phyloP scores from a whole-genome alignment of 2,888 invertebrate species.

The Noctua janthina region DNA sequence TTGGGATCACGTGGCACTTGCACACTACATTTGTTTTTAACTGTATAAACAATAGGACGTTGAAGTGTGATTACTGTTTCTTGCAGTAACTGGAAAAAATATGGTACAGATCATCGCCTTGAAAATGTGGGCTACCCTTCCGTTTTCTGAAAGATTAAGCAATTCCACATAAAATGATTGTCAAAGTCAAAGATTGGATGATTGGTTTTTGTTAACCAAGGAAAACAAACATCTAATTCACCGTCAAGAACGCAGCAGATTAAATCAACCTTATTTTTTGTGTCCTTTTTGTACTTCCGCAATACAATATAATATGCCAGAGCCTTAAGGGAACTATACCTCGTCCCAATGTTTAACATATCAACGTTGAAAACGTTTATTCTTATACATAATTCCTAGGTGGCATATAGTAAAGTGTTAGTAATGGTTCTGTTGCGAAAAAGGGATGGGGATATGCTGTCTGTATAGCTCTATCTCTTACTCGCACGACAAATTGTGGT shows the following conservation, averaged over 20 bases:
- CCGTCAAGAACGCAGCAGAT: background rate
- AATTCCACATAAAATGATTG: background rate
- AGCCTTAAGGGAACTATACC: slow-evolving; percentile 63
- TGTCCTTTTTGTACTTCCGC: background rate
- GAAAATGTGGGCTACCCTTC: background rate
- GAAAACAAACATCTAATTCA: background rate
- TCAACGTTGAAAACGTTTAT: slow-evolving; percentile 77
- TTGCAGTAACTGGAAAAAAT: background rate
- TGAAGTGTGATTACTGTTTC: background rate
- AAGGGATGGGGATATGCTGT: slow-evolving; percentile 1
- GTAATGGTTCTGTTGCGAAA: background rate
- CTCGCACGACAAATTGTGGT: background rate
- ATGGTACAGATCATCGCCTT: background rate
- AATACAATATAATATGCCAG: slow-evolving; percentile 30
- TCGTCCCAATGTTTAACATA: slow-evolving; percentile 76
- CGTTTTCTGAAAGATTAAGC: background rate
- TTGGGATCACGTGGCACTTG: background rate
- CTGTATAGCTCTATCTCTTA: background rate
- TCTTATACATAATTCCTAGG: slow-evolving; percentile 9
- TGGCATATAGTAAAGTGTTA: background rate
- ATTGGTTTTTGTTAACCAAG: background rate
- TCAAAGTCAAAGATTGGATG: background rate
- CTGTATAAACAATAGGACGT: background rate
- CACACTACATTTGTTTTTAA: background rate
- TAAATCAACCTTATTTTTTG: background rate